Evolutionary conservation across 1,140 invertebrate species (phyloP), one percentile per base, ranked within the genome.

Genomic region (Tyrophagus putrescentiae): DNA sequence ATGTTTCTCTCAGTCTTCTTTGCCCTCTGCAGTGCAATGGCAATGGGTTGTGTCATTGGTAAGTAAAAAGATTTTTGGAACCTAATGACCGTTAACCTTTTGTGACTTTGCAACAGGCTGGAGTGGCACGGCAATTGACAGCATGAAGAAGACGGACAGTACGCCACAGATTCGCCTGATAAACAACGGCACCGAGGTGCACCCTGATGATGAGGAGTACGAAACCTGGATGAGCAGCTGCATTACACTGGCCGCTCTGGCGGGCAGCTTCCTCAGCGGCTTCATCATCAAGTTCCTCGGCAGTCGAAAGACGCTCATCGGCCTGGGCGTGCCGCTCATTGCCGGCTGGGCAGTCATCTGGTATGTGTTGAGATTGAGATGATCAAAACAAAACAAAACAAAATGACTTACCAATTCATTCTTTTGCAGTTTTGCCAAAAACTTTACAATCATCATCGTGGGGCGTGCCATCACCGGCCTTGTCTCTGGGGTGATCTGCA

Each of bases 271-370:
- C n/a, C 4, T 62, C n/a, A 62, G 64, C 34, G 66, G 68, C 31
- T 11, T 50, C n/a, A 88, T 65, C 68, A 34, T 60, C 16, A 13
- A 44, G 21, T 42, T 76, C 1, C 73, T 86, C 60, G 87, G 87
- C 23, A 71, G 87, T 32, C 86, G 83, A 67, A 72, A 72, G 36
- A 79, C 84, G 0, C 82, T 90, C 77, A 66, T 88, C 11, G 64
- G 80, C 0, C 73, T 85, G 0, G 76, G 80, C 0, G 9, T 84
- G 7, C 84, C 85, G 0, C 85, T 84, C 68, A 76, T 80, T 0
- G 42, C 82, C 18, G 86, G 86, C 28, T 91, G 85, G 84, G 65
- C 77, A 1, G 65, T 84, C 0, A 80, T 90, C 21, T 80, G 82
- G 54, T 82, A 57, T 27, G 36, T 39, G n/a, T 39, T n/a, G 13